Base-by-base conservation (phyloP, 2,888 invertebrate genomes). In the Cetonia aurata region DNA sequence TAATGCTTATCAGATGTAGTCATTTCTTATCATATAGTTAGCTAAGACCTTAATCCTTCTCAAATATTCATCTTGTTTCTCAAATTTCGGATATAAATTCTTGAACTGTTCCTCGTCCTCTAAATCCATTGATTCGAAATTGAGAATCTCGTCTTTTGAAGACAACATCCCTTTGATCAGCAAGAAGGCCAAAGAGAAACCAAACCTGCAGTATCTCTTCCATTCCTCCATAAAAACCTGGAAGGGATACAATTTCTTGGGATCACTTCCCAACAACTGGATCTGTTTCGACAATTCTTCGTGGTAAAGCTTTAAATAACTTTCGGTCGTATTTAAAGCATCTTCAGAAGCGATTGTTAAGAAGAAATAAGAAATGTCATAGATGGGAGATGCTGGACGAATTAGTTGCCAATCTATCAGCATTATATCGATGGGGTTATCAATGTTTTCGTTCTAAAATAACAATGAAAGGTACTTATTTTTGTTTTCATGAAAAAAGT, bases 281-380 rank as follows among this genome's bases (percentile, higher is more conserved):
- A 82, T 72, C 66, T 73, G 73, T 3, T 72, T 68, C 0, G 75
- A 75, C 17, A 84, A 73, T 6, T 79, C 78, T 19, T 79, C 71
- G 71, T 83, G 74, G 72, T 84, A 84, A 13, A 79, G 72, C 33
- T 77, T 69, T 8, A 84, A 70, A 31, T 80, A 77, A 17, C 78
- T 65, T 17, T 83, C 78, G 6, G 79, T 77, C 33, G 81, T 73
- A 48, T 77, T 71, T 4, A 83, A 76, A 13, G 78, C 69, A 9
- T 79, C 76, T 55, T 78, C 78, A 1, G 77, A 73, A 8, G 78
- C 77, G 41, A 80, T 80, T 3, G 79, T 79, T 69, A 80, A 83
- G 9, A 84, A 74, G 72, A 80, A 77, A 71, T 84, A 83, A 3
- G 80, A 74, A 46, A 84, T 62, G 69, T 84, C 84, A 37, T 75